A percentile compares a stretch with the other conserved stretches of the same genome.
Evolutionary conservation across 2,113 vertebrate genomes (phyloP).

Genomic region (Oryzias celebensis): DNA sequence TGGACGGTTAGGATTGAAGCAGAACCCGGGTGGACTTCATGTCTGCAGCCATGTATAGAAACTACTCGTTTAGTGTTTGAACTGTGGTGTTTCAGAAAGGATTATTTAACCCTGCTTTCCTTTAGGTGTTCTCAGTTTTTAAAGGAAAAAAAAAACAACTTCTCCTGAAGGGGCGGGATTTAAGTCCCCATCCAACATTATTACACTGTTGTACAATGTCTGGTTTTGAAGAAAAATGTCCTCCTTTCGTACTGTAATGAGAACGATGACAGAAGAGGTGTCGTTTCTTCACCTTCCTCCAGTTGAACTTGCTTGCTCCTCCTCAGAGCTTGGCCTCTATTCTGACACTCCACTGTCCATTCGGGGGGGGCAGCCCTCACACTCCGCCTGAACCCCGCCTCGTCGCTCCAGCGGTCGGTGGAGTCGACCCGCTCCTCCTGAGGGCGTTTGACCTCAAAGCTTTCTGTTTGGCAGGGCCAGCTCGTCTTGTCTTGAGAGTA

Average conservation of each 20-base stretch:
- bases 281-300: slow-evolving; percentile 13
- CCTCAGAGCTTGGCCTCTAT: slow-evolving; percentile 25
- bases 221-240: slow-evolving; percentile 57
- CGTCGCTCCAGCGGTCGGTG: slow-evolving; percentile 35
- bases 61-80: slow-evolving; percentile 75
- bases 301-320: slow-evolving; percentile 27
- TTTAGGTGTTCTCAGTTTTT: slow-evolving; percentile 67
- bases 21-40: slow-evolving; percentile 50
- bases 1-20: slow-evolving; percentile 14
- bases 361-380: slow-evolving; percentile 17
- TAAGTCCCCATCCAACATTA: slow-evolving; percentile 64
- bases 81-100: slow-evolving; percentile 76
- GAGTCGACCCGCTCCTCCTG: slow-evolving; percentile 31
- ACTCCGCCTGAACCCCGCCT: slow-evolving; percentile 3
- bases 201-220: slow-evolving; percentile 71
- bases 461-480: slow-evolving; percentile 65
- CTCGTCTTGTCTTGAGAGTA: slow-evolving; percentile 63
- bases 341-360: slow-evolving; percentile 34
- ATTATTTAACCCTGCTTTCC: slow-evolving; percentile 57
- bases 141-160: slow-evolving; percentile 38
- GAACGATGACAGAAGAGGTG: slow-evolving; percentile 34
- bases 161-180: slow-evolving; percentile 10
- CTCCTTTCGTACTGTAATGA: slow-evolving; percentile 63
- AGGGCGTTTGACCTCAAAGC: slow-evolving; percentile 52
- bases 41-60: slow-evolving; percentile 74